Evolutionary conservation across 2,113 vertebrate genomes (phyloP).

Genomic region (Pandion haliaetus): DNA sequence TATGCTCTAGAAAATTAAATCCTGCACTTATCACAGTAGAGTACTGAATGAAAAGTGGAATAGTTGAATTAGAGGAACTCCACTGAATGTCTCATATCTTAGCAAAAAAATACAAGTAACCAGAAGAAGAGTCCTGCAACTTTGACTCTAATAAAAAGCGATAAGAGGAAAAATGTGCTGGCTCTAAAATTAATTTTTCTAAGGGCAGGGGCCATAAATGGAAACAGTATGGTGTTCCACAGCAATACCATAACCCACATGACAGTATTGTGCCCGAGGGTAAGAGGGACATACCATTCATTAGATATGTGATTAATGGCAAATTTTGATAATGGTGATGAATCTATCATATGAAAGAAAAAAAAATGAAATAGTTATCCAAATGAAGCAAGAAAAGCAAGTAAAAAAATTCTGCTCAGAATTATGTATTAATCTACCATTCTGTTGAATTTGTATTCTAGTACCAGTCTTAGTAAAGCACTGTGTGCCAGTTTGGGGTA

Average conservation of each 20-base stretch:
- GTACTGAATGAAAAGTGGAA: background rate
- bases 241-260: background rate
- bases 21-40: background rate
- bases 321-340: background rate
- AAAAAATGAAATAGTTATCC: background rate
- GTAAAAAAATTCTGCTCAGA: background rate
- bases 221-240: background rate
- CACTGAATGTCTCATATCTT: background rate
- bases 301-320: background rate
- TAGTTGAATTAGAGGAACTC: background rate
- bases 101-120: background rate
- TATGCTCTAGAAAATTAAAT: background rate
- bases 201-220: background rate
- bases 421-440: background rate
- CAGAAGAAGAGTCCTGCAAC: background rate
- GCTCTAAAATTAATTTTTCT: background rate
- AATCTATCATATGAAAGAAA: background rate
- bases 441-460: conserved; percentile 3
- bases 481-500: background rate
- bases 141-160: background rate
- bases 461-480: background rate
- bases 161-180: background rate
- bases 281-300: background rate
- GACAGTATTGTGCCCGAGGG: background rate
- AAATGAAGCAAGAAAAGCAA: background rate